Evolutionary conservation across 2,888 invertebrate species (phyloP).

Genomic region (Smittia sp.): DNA sequence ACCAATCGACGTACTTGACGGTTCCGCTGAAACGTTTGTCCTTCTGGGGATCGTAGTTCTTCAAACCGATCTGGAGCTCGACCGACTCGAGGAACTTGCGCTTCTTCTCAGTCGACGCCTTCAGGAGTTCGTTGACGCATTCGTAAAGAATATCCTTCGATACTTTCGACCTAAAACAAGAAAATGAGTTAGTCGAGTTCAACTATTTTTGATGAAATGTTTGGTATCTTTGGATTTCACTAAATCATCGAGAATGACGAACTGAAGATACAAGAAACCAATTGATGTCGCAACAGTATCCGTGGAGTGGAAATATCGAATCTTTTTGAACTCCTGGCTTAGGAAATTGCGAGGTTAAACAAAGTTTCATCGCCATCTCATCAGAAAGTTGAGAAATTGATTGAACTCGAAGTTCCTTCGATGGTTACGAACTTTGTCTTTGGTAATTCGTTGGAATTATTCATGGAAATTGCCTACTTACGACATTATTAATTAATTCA

Average conservation of each 20-base stretch:
- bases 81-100: slow-evolving; percentile 96
- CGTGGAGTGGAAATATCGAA: slow-evolving; percentile 21
- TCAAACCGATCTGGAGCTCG: slow-evolving; percentile 97
- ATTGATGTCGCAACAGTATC: slow-evolving; percentile 30
- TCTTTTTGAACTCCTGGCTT: slow-evolving; percentile 37
- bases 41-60: slow-evolving; percentile 99
- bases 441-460: neutral
- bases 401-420: neutral
- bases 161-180: slow-evolving; percentile 77
- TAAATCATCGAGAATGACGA: neutral
- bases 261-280: slow-evolving; percentile 25
- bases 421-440: neutral
- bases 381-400: neutral
- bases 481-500: slow-evolving; percentile 27
- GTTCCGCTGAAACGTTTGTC: slow-evolving; percentile 99
- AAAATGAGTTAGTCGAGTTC: neutral
- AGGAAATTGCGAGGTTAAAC: slow-evolving; percentile 20
- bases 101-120: slow-evolving; percentile 78
- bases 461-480: neutral
- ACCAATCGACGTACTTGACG: slow-evolving; percentile 85
- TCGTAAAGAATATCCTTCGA: slow-evolving; percentile 96
- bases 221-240: slow-evolving; percentile 7
- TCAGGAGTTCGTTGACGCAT: slow-evolving; percentile 80
- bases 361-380: neutral
- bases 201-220: neutral